Conservation (phyloP, 2,797 vertebrate genomes). For the Parauchenoglanis punctatus region DNA sequence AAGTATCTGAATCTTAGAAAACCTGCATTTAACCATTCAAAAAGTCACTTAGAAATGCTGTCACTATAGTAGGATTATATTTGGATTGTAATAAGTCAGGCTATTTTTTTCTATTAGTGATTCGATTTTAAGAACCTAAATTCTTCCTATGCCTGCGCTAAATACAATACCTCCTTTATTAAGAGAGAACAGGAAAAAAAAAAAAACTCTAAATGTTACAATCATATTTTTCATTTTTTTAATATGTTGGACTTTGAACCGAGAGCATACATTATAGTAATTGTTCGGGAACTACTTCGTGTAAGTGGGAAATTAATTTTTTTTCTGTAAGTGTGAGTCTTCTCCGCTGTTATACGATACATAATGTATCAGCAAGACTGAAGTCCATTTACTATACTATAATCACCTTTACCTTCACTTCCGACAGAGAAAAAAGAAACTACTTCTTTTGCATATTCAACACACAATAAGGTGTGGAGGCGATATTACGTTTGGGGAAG, state of each 20-base stretch:
- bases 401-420: constrained; percentile 48
- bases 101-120: not conserved
- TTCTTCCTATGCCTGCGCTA: not conserved
- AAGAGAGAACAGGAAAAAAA: not conserved
- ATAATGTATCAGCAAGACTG: constrained; percentile 14
- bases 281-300: not conserved
- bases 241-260: constrained; percentile 5
- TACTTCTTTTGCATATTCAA: constrained; percentile 50
- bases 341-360: not conserved
- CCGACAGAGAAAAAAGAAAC: constrained; percentile 24
- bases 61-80: no score
- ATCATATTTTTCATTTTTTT: not conserved
- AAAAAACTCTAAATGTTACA: not conserved
- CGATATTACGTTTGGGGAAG: constrained; percentile 53
- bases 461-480: constrained; percentile 52
- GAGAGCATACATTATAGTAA: constrained; percentile 4
- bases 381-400: constrained; percentile 30
- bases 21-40: not conserved
- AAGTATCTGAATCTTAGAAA: not conserved
- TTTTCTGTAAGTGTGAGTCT: not conserved
- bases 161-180: not conserved
- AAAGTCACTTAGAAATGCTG: not conserved
- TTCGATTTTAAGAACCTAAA: not conserved
- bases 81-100: not conserved
- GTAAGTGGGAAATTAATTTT: not conserved